A percentile compares a stretch with the other conserved stretches of the same genome.
These are phyloP conservation scores for Proterorhinus semilunaris DNA, from an alignment of 2,113 vertebrate species.

Conservation along the genomic window DNA sequence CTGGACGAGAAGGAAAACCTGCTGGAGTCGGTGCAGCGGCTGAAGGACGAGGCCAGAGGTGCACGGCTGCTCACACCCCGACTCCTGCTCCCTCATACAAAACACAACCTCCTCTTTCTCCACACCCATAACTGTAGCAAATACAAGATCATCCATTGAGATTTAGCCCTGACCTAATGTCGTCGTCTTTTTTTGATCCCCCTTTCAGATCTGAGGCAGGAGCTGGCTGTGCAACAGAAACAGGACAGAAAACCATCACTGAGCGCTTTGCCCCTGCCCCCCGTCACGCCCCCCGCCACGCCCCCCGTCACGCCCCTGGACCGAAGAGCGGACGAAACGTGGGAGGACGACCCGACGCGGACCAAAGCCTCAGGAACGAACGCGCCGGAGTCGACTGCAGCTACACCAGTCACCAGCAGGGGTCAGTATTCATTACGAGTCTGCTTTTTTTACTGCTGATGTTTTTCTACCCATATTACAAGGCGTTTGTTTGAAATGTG, in stretches of 20 bases:
- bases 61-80: not conserved
- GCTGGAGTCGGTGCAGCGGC: conserved; percentile 87
- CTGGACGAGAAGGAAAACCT: conserved; percentile 95
- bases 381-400: not conserved
- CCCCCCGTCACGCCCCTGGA: conserved; percentile 25
- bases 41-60: conserved; percentile 97
- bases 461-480: too few relatives aligned
- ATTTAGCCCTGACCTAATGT: not conserved
- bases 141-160: too few relatives aligned
- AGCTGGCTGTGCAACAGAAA: conserved; percentile 92
- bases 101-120: too few relatives aligned
- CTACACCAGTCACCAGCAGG: not conserved
- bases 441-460: too few relatives aligned
- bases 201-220: conserved; percentile 88
- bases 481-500: too few relatives aligned
- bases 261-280: conserved; percentile 22
- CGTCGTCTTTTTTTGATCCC: too few relatives aligned
- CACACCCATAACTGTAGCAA: not conserved
- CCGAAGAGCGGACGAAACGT: conserved; percentile 35
- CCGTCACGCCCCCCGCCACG: conserved; percentile 15
- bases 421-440: not conserved
- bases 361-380: not conserved
- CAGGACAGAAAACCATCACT: conserved; percentile 80
- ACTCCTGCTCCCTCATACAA: too few relatives aligned
- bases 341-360: conserved; percentile 61